phyloP scores from a whole-genome alignment of 2,797 vertebrate genomes.

The Micromesistius poutassou region DNA sequence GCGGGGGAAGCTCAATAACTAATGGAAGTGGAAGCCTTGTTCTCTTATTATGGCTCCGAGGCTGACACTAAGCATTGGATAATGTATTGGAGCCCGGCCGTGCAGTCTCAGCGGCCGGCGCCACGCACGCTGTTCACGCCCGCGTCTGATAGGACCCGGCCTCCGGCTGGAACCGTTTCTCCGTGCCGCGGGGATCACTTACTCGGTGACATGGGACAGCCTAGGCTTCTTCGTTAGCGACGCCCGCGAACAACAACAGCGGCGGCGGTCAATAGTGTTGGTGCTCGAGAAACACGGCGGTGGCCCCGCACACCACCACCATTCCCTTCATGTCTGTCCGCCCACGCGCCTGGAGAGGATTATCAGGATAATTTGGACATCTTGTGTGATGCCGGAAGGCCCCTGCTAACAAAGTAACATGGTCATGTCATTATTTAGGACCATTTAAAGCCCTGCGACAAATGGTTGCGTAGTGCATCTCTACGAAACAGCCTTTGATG shows the following conservation, averaged over 20 bases:
- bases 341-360: background rate
- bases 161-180: conserved; percentile 36
- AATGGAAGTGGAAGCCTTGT: conserved; percentile 67
- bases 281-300: conserved; percentile 21
- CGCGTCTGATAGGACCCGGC: conserved; percentile 50
- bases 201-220: conserved; percentile 39
- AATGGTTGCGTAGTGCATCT: background rate
- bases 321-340: background rate
- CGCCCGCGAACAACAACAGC: conserved; percentile 57
- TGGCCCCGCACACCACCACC: conserved; percentile 4
- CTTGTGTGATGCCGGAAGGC: background rate
- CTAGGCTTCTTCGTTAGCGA: conserved; percentile 41
- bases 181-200: conserved; percentile 52
- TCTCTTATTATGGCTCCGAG: conserved; percentile 64
- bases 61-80: conserved; percentile 69
- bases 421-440: background rate
- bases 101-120: conserved; percentile 37
- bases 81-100: conserved; percentile 60
- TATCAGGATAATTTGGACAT: background rate
- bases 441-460: background rate
- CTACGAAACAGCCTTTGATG: background rate
- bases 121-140: conserved; percentile 39
- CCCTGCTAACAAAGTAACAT: background rate
- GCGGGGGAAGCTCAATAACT: conserved; percentile 68
- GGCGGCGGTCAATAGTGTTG: conserved; percentile 56